phyloP scores from a whole-genome alignment of 92 coral and sea anemone species.

The Paramuricea clavata region DNA sequence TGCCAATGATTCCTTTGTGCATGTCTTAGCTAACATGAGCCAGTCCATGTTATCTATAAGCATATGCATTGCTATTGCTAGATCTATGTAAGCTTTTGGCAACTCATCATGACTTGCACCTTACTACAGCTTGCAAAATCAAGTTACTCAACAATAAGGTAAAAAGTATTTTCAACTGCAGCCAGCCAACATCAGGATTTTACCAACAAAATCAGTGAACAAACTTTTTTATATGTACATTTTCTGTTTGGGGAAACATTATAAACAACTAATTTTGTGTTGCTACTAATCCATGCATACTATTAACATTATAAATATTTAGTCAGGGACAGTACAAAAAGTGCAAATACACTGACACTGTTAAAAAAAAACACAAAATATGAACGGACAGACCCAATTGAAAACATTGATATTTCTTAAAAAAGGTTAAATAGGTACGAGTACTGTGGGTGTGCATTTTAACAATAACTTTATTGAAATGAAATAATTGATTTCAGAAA shows the following conservation, averaged over 20 bases:
- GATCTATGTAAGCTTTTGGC: neutral
- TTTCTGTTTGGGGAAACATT: neutral
- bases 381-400: too few species aligned
- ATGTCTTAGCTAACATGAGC: neutral
- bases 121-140: slow-evolving; percentile 26
- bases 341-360: too few species aligned
- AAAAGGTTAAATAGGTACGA: neutral
- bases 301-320: neutral
- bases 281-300: too few species aligned
- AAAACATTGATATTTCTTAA: too few species aligned
- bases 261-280: neutral
- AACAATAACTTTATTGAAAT: too few species aligned
- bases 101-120: neutral
- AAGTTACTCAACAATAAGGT: neutral
- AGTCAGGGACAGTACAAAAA: too few species aligned
- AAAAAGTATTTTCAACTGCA: slow-evolving; percentile 15
- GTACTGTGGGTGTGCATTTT: neutral
- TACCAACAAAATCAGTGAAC: slow-evolving; percentile 3
- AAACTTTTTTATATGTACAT: neutral
- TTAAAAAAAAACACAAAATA: too few species aligned
- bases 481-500: too few species aligned
- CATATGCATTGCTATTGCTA: slow-evolving; percentile 13
- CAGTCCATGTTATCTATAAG: neutral
- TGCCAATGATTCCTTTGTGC: neutral
- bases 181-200: slow-evolving; percentile 20